A percentile compares a stretch with the other conserved stretches of the same genome.
Conservation (phyloP, 2,113 vertebrate genomes). For the Tiliqua scincoides region DNA sequence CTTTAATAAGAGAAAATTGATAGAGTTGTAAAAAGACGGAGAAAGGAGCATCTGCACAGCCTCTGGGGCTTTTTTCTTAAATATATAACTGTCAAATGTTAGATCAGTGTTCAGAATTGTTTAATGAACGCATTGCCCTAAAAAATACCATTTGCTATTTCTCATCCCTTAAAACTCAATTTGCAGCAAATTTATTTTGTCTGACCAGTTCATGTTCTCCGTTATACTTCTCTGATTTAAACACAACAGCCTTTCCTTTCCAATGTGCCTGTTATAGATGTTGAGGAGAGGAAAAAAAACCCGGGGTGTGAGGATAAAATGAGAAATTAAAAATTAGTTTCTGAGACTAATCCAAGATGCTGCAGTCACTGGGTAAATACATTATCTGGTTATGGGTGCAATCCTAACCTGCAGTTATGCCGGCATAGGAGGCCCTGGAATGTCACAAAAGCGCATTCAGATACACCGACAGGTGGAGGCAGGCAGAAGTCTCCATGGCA, state of each 20-base stretch:
- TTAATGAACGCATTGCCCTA: neutral
- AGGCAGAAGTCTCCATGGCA: too few species aligned
- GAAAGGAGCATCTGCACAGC: neutral
- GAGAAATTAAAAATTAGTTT: neutral
- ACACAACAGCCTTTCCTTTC: neutral
- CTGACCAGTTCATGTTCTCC: neutral
- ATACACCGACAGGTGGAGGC: too few species aligned
- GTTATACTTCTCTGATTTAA: neutral
- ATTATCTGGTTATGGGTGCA: too few species aligned
- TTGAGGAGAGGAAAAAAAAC: neutral
- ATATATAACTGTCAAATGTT: neutral
- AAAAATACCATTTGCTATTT: neutral
- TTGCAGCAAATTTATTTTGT: neutral
- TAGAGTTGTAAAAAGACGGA: neutral
- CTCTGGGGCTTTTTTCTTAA: neutral
- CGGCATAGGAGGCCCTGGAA: too few species aligned
- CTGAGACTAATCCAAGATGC: neutral
- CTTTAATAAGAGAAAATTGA: neutral
- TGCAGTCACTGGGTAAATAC: neutral
- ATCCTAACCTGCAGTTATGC: too few species aligned
- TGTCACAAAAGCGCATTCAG: neutral
- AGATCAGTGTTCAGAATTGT: neutral
- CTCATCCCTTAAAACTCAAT: neutral
- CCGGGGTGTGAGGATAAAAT: neutral
- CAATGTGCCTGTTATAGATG: neutral